phyloP scores from a whole-genome alignment of 2,113 vertebrate genomes.

The Sminthopsis crassicaudata region DNA sequence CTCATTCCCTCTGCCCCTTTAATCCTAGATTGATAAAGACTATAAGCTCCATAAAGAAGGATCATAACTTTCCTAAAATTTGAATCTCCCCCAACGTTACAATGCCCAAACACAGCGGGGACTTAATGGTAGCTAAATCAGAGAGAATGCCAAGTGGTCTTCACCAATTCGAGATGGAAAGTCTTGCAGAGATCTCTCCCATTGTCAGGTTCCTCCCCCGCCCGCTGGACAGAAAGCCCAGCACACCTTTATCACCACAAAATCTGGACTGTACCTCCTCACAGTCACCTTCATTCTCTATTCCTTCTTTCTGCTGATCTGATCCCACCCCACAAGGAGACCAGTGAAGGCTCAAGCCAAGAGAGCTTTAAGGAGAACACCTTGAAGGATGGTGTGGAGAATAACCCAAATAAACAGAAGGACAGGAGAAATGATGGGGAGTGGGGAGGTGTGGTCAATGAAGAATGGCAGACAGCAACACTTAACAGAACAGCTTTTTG shows the following conservation, averaged over 20 bases:
- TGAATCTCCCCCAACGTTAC: not conserved
- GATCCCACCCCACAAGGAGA: not conserved
- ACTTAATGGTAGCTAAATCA: not conserved
- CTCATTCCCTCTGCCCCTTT: not conserved
- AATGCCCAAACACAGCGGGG: not conserved
- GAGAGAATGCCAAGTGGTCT: not conserved
- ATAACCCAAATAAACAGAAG: not conserved
- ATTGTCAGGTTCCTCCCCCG: too few species aligned
- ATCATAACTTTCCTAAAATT: not conserved
- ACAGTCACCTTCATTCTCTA: not conserved
- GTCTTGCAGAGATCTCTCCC: not conserved
- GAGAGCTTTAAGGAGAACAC: not conserved
- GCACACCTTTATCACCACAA: not conserved
- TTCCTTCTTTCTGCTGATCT: too few species aligned
- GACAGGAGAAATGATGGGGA: not conserved
- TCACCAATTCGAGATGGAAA: too few species aligned
- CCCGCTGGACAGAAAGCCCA: not conserved
- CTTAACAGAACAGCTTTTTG: too few species aligned
- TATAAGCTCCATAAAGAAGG: not conserved
- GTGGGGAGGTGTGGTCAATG: not conserved
- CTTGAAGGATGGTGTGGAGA: not conserved
- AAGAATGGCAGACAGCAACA: not conserved
- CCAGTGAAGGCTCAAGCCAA: not conserved
- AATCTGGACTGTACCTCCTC: not conserved
- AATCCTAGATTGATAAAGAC: not conserved